Evolutionary conservation across 2,888 invertebrate species (phyloP).

Genomic region (Drosophila sordidula): DNA sequence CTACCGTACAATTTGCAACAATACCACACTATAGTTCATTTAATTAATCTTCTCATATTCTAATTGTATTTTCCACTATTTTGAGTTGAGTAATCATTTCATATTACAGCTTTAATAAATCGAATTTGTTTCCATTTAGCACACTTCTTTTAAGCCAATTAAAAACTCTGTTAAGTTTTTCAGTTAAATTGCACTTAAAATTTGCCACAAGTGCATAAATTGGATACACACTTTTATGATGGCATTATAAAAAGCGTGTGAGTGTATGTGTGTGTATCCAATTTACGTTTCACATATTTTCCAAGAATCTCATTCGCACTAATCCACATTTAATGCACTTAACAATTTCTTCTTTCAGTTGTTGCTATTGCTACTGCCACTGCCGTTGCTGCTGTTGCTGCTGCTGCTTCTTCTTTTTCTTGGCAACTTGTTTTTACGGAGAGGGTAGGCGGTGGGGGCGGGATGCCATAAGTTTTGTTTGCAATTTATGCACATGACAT

Average conservation of each 20-base stretch:
- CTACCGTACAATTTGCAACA: too few species aligned
- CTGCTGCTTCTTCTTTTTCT: conserved; percentile 11
- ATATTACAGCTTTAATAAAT: not conserved
- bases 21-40: too few species aligned
- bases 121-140: not conserved
- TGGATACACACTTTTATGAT: conserved; percentile 12
- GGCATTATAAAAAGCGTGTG: not conserved
- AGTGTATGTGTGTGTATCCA: conserved; percentile 12
- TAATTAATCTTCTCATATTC: too few species aligned
- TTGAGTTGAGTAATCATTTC: not conserved
- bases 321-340: conserved; percentile 69
- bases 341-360: conserved; percentile 30
- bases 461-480: conserved; percentile 53
- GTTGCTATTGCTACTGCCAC: conserved; percentile 2
- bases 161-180: conserved; percentile 30
- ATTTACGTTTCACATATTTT: conserved; percentile 28
- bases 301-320: conserved; percentile 39
- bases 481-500: conserved; percentile 75
- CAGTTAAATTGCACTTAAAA: conserved; percentile 27
- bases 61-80: not conserved
- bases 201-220: conserved; percentile 8
- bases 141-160: conserved; percentile 21
- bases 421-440: conserved; percentile 36
- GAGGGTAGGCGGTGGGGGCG: not conserved
- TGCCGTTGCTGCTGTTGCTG: not conserved